These are phyloP conservation scores for Metalampra italica DNA, from an alignment of 2,888 invertebrate genomes.

Conservation along the genomic window DNA sequence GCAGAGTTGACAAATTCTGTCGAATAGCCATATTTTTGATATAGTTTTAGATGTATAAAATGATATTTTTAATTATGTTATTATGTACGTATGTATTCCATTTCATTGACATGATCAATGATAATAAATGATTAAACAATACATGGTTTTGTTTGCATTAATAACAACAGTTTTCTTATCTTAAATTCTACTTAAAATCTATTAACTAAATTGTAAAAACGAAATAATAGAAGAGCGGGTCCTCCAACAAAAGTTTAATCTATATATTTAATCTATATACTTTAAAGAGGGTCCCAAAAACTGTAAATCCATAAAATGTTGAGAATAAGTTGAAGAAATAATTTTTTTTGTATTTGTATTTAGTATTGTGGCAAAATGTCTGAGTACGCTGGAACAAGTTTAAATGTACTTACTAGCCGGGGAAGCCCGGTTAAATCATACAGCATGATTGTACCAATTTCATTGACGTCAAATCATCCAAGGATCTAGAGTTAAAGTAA, in stretches of 20 bases:
- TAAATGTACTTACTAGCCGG: slow-evolving; percentile 27
- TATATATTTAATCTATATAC: too few species aligned
- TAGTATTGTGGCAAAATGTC: too few species aligned
- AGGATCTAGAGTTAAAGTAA: background rate
- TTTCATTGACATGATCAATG: slow-evolving; percentile 63
- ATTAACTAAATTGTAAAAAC: too few species aligned
- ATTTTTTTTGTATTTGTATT: too few species aligned
- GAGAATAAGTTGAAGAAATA: too few species aligned
- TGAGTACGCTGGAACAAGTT: too few species aligned
- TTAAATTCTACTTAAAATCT: too few species aligned
- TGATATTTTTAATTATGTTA: slow-evolving; percentile 52
- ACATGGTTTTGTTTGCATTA: background rate
- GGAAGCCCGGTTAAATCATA: slow-evolving; percentile 23
- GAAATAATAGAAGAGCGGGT: too few species aligned
- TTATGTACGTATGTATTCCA: slow-evolving; percentile 64
- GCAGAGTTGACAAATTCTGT: slow-evolving; percentile 41
- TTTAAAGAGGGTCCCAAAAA: too few species aligned
- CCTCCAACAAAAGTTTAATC: too few species aligned
- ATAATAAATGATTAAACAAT: slow-evolving; percentile 69
- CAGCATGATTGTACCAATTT: background rate
- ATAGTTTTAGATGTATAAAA: slow-evolving; percentile 60
- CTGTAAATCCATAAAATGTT: too few species aligned
- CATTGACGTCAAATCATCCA: background rate
- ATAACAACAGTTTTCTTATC: too few species aligned
- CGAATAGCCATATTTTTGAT: slow-evolving; percentile 71